Evolutionary conservation across 1,140 invertebrate genomes (phyloP), one percentile per base, ranked within the genome.

Genomic region (Lutraria rhynchaena): DNA sequence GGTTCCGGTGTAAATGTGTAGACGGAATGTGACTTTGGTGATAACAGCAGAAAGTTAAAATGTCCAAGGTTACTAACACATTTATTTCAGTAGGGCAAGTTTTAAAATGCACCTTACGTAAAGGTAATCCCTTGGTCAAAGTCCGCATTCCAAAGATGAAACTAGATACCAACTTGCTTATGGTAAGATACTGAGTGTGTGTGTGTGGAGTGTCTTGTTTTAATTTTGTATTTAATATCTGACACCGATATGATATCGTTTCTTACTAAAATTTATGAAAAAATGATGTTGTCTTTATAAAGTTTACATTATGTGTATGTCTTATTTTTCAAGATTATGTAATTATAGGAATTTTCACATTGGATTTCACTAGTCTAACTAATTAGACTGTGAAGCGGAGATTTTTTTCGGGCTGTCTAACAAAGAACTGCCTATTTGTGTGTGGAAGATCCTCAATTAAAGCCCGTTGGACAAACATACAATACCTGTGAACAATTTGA

Each of bases 71-170:
- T n/a, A n/a, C n/a, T n/a, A n/a, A n/a, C n/a, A n/a, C n/a, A n/a
- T n/a, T n/a, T n/a, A n/a, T n/a, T n/a, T n/a, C 35, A 3, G 51
- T 74, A 4, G 70, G 70, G 13, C 70, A 74, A 58, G 70, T 74
- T 33, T 37, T 74, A 19, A 74, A 74, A 35, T 22, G 41, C 19
- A 57, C 3, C 3, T 17, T 53, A n/a, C 13, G 51, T 27, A 19
- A 33, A 1, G 70, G 44, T 37, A 17, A n/a, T 35, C 5, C 17
- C 19, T 13, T 74, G 7, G 70, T 58, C 9, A 74, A 58, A 74
- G 70, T 74, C 33, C 29, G 53, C 9, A 17, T 33, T 41, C 70
- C 33, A 41, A 57, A 58, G 24, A 74, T 74, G 70, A 37, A 15
- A 57, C 29, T 74, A 15, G 70, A 74, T 27, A 55, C 17, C n/a